Conservation (phyloP, 92 coral and sea anemone species). For the Parazoanthus swiftii region DNA sequence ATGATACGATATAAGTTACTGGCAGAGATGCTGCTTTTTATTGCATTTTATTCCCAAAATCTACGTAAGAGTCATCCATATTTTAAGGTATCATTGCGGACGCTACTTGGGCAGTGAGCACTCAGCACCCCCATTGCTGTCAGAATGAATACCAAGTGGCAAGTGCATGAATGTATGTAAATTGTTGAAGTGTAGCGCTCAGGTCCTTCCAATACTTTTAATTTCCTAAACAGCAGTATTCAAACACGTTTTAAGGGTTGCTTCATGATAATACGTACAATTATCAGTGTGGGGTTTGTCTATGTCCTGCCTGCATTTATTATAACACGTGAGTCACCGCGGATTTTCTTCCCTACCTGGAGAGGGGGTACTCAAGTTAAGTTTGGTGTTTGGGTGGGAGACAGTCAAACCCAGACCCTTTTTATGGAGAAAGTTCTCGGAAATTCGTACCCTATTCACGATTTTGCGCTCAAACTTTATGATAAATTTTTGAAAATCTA, state of each 20-base stretch:
- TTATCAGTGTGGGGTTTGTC: background rate
- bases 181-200: background rate
- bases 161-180: too few relatives aligned
- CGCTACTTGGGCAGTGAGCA: background rate
- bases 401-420: too few relatives aligned
- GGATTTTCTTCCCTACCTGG: too few relatives aligned
- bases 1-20: background rate
- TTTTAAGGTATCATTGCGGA: too few relatives aligned
- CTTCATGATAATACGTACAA: background rate
- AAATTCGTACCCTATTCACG: too few relatives aligned
- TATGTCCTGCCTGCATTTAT: background rate
- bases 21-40: background rate
- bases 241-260: background rate
- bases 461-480: too few relatives aligned
- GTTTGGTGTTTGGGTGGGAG: too few relatives aligned
- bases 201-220: background rate
- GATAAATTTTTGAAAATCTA: too few relatives aligned
- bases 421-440: too few relatives aligned
- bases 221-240: background rate
- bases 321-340: background rate
- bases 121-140: background rate
- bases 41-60: too few relatives aligned
- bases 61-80: too few relatives aligned
- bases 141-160: background rate
- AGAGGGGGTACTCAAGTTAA: too few relatives aligned